Percentiles rank a stretch among this genome's conserved stretches.
Conservation (phyloP, 2,797 vertebrate genomes). For the Fratercula arctica region DNA sequence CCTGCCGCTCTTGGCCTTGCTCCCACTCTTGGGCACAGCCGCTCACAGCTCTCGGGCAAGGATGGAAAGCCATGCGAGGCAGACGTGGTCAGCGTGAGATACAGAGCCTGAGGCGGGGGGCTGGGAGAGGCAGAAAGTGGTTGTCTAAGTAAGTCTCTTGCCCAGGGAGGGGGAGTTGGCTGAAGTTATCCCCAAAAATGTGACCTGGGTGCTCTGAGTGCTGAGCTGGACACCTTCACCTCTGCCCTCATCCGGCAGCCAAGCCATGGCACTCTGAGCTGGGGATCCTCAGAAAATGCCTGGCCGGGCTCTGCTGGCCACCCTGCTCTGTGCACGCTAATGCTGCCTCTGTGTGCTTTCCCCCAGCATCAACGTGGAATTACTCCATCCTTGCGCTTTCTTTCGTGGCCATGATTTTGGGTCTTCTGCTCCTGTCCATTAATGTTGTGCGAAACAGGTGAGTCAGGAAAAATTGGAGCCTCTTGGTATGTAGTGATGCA, state of each 20-base stretch:
- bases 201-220: not conserved
- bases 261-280: not conserved
- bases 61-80: not conserved
- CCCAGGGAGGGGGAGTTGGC: not conserved
- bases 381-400: slow-evolving; percentile 84
- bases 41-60: accelerated
- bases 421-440: slow-evolving; percentile 81
- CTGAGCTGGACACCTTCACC: not conserved
- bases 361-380: slow-evolving; percentile 85
- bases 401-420: slow-evolving; percentile 78
- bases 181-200: not conserved
- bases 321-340: not conserved
- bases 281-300: not conserved
- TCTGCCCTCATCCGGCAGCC: not conserved
- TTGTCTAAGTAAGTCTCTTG: not conserved
- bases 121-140: not conserved
- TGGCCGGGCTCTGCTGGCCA: not conserved
- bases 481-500: not conserved
- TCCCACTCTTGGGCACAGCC: too few relatives aligned
- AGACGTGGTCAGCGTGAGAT: not conserved
- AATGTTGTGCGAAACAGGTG: slow-evolving; percentile 53
- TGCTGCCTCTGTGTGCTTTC: not conserved
- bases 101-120: accelerated
- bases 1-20: not conserved
- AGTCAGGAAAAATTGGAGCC: not conserved